Evolutionary conservation across 2,888 invertebrate genomes (phyloP), one percentile per base, ranked within the genome.

Genomic region (Frankliniella fusca): DNA sequence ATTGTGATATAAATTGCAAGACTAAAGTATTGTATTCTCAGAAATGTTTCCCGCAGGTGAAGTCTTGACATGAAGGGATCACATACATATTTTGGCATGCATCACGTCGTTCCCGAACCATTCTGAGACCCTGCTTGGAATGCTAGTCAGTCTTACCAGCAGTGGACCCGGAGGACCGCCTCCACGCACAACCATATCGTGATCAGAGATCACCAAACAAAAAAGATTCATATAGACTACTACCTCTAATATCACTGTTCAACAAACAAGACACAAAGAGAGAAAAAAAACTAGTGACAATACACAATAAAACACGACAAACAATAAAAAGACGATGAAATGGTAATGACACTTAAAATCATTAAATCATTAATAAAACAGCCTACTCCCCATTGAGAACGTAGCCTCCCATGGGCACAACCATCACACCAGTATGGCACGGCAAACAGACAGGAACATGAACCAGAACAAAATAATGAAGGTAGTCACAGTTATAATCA

Each of bases 221-320:
- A 76, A 76, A 20, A 76, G 27, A 23, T 76, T 76, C 70, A 76
- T 27, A 76, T 76, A 76, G 70, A 76, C 70, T 76, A 76, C 70
- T 76, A 76, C 70, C 70, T 27, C 70, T 76, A 76, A 76, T 76
- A 76, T 76, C 70, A 76, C 70, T 76, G 70, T 76, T 76, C 70
- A 76, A 76, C 70, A 76, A 76, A 76, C 70, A 76, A 76, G 70
- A 76, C 70, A 76, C n/a, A 76, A 23, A 76, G 70, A 76, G 27
- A 76, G 70, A 76, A 27, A 27, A 76, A 76, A 76, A 76, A 10
- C 12, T 76, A 23, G 27, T 23, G 70, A 76, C 70, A 76, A 23
- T 23, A 27, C 70, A 76, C 70, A 76, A 76, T 76, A 76, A 76
- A 76, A 76, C 70, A 76, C 27, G 70, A 76, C 70, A 76, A 76